Evolutionary conservation across 2,113 vertebrate species (phyloP).

Genomic region (Syrrhaptes paradoxus): DNA sequence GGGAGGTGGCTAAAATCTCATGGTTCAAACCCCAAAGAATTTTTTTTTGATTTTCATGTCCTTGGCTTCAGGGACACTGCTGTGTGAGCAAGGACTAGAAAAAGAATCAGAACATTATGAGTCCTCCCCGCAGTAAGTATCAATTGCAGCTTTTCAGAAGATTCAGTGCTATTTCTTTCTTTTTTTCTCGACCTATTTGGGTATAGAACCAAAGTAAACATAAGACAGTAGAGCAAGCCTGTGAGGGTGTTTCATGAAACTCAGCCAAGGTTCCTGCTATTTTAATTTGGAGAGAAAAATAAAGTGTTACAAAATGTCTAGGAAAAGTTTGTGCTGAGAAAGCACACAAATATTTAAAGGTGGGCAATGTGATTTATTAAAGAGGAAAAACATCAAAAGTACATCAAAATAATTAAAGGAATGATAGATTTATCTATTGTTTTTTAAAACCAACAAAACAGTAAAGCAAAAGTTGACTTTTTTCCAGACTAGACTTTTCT

Average conservation of each 20-base stretch:
- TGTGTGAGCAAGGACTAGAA: constrained; percentile 51
- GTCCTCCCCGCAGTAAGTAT: constrained; percentile 53
- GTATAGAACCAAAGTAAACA: constrained; percentile 40
- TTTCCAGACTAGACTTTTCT: background rate
- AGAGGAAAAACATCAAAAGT: background rate
- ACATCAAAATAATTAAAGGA: background rate
- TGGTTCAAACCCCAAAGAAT: constrained; percentile 42
- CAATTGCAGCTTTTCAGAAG: constrained; percentile 30
- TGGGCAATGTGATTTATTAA: background rate
- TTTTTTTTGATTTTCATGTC: constrained; percentile 46
- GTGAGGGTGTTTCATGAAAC: constrained; percentile 44
- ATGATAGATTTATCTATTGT: background rate
- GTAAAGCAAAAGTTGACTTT: background rate
- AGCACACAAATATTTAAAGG: constrained; percentile 6
- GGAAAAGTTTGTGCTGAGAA: constrained; percentile 21
- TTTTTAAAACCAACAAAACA: background rate
- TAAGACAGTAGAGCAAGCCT: constrained; percentile 8
- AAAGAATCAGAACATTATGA: constrained; percentile 40
- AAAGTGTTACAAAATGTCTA: constrained; percentile 22
- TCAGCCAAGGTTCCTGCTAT: constrained; percentile 16
- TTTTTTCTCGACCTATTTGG: constrained; percentile 28
- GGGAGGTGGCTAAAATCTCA: constrained; percentile 53
- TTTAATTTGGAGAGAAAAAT: constrained; percentile 42
- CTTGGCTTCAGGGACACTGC: constrained; percentile 46
- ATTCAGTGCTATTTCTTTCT: constrained; percentile 20